A percentile compares a stretch with the other conserved stretches of the same genome.
Conservation (phyloP, 2,113 vertebrate species). For the Psilopsiagon aymara region DNA sequence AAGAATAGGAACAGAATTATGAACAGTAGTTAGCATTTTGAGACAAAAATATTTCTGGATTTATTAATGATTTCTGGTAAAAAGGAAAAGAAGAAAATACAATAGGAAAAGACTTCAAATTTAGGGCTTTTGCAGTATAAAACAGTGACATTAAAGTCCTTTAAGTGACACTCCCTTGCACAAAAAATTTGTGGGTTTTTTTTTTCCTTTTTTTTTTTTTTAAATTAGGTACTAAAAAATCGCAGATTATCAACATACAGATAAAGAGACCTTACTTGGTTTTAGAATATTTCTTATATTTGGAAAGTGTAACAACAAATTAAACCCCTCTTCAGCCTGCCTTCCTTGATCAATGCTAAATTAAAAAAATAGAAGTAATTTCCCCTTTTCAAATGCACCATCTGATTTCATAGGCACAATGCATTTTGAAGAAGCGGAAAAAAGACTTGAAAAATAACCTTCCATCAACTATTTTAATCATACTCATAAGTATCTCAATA, state of each 20-base stretch:
- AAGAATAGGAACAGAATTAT: background rate
- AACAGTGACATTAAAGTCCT: background rate
- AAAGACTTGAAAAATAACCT: slow-evolving; percentile 58
- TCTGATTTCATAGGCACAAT: slow-evolving; percentile 42
- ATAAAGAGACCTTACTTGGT: background rate
- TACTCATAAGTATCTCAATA: slow-evolving; percentile 56
- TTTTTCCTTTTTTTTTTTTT: background rate
- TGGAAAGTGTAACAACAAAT: background rate
- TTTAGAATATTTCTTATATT: background rate
- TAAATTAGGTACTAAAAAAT: background rate
- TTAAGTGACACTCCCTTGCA: background rate
- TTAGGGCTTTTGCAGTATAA: background rate
- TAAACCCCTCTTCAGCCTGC: background rate
- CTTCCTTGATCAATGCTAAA: background rate
- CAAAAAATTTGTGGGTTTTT: background rate
- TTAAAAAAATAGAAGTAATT: slow-evolving; percentile 16
- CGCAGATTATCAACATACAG: background rate
- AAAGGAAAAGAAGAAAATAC: background rate
- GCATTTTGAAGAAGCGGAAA: slow-evolving; percentile 10
- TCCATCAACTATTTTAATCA: slow-evolving; percentile 65
- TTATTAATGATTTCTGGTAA: background rate
- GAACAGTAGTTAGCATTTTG: background rate
- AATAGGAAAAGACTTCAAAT: background rate
- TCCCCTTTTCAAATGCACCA: slow-evolving; percentile 21
- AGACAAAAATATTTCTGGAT: background rate